These are phyloP conservation scores for Falco novaeseelandiae DNA, from an alignment of 2,797 vertebrate genomes.

Conservation along the genomic window DNA sequence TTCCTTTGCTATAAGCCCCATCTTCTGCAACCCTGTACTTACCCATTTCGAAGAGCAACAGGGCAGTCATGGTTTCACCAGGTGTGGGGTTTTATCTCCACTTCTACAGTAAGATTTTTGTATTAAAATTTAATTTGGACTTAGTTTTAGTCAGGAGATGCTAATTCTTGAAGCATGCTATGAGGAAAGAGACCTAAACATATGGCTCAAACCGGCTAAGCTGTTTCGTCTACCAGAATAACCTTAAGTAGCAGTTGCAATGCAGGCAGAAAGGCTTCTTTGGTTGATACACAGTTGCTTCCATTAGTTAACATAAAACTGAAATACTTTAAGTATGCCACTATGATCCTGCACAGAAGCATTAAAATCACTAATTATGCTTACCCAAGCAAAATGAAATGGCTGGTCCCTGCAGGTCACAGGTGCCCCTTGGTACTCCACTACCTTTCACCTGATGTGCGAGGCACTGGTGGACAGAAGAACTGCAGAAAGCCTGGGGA, in stretches of 20 bases:
- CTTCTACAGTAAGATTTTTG: neutral
- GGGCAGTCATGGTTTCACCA: neutral
- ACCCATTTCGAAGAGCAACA: neutral
- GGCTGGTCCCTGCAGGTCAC: neutral
- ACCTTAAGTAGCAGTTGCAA: neutral
- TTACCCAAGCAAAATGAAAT: conserved; percentile 1
- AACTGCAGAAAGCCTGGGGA: neutral
- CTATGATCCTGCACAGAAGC: conserved; percentile 21
- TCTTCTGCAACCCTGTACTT: neutral
- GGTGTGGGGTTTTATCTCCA: neutral
- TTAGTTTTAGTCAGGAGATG: neutral
- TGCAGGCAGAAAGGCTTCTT: conserved; percentile 64
- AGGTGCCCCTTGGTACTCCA: neutral
- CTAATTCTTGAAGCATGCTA: neutral
- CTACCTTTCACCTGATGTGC: neutral
- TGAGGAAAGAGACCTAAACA: neutral
- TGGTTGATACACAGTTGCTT: conserved; percentile 57
- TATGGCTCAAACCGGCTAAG: neutral
- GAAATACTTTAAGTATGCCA: neutral
- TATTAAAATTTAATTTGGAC: neutral
- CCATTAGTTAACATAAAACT: neutral
- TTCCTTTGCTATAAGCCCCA: neutral
- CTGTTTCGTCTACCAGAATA: neutral
- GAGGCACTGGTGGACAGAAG: conserved; percentile 31
- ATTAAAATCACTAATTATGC: neutral